These are phyloP conservation scores for Erannis defoliaria DNA, from an alignment of 2,888 invertebrate species.

Conservation along the genomic window DNA sequence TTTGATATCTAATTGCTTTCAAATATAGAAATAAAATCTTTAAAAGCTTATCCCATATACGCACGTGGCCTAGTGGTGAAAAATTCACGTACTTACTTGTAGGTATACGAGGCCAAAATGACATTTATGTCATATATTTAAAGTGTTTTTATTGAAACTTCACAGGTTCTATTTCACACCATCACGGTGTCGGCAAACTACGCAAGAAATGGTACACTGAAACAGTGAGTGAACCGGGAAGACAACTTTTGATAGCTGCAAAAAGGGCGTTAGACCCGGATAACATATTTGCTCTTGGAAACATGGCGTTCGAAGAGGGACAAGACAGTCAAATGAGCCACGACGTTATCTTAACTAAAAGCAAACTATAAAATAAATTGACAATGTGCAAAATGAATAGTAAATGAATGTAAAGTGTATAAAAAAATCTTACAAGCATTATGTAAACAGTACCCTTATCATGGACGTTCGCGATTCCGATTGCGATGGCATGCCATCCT, in stretches of 20 bases:
- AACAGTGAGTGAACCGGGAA: slow-evolving; percentile 94
- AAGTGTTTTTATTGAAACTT: slow-evolving; percentile 16
- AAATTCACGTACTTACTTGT: no score
- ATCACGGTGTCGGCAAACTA: slow-evolving; percentile 98
- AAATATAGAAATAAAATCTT: no score
- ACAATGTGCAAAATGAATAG: neutral
- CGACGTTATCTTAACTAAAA: slow-evolving; percentile 51
- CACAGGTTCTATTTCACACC: slow-evolving; percentile 95
- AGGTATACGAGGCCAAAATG: no score
- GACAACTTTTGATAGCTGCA: slow-evolving; percentile 91
- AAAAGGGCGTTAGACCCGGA: slow-evolving; percentile 96
- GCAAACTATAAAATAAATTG: slow-evolving; percentile 70
- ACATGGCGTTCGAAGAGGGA: slow-evolving; percentile 80
- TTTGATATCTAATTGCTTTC: no score
- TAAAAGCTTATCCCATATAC: no score
- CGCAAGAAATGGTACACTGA: slow-evolving; percentile 94
- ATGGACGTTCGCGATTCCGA: no score
- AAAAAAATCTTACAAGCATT: neutral
- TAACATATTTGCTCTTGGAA: slow-evolving; percentile 97
- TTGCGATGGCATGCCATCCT: no score
- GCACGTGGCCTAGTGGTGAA: no score
- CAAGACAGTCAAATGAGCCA: slow-evolving; percentile 38
- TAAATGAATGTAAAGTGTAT: neutral
- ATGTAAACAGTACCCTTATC: no score
- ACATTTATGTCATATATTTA: no score